Conservation (phyloP, 2,888 invertebrate genomes). For the Pilophorus perplexus region DNA sequence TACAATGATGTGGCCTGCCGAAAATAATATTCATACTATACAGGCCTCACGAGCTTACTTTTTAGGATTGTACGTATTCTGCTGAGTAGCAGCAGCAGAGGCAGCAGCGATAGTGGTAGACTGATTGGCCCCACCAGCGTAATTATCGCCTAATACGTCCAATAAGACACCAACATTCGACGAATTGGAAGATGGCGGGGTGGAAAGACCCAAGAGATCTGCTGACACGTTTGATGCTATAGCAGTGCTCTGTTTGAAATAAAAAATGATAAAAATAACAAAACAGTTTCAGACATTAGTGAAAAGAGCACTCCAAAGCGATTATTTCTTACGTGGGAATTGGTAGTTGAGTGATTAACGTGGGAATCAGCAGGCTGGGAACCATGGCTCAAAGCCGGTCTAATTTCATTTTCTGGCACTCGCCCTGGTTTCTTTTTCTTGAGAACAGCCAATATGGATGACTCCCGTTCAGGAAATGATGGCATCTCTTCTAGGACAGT, state of each 20-base stretch:
- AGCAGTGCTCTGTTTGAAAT: conserved; percentile 40
- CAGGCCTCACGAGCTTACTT: conserved; percentile 70
- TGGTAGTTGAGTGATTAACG: conserved; percentile 39
- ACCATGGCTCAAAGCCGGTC: conserved; percentile 75
- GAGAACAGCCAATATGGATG: conserved; percentile 92
- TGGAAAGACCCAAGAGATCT: conserved; percentile 83
- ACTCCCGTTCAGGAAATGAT: conserved; percentile 97
- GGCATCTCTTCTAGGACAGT: conserved; percentile 99
- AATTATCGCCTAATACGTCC: conserved; percentile 89
- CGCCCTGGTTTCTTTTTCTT: conserved; percentile 98
- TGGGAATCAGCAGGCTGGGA: conserved; percentile 29
- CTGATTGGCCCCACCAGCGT: conserved; percentile 48
- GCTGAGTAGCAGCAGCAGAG: conserved; percentile 54
- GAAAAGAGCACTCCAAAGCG: too few species aligned
- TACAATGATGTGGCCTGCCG: too few species aligned
- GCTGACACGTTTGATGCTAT: conserved; percentile 58
- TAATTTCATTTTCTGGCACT: conserved; percentile 82
- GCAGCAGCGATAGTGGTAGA: conserved; percentile 49
- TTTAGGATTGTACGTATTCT: conserved; percentile 79
- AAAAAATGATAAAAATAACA: conserved; percentile 50
- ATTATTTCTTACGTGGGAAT: conserved; percentile 32
- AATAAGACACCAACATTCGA: conserved; percentile 75
- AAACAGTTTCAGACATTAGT: too few species aligned
- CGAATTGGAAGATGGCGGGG: conserved; percentile 72
- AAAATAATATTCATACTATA: too few species aligned